These are phyloP conservation scores for Oxygymnocypris stewartii DNA, from an alignment of 2,113 vertebrate species.

Conservation along the genomic window DNA sequence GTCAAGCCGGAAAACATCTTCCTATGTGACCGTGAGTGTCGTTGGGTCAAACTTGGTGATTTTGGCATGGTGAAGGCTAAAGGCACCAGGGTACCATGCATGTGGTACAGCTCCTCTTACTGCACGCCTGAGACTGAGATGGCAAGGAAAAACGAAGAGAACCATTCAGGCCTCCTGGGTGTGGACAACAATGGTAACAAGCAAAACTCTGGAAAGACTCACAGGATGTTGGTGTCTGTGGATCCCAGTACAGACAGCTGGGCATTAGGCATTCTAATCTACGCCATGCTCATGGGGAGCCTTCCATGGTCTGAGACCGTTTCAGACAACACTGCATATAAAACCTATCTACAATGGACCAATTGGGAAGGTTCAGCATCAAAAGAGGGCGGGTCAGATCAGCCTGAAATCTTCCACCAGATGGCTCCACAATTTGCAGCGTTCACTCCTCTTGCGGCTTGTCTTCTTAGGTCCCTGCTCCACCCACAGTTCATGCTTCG, in stretches of 20 bases:
- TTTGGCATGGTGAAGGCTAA: conserved; percentile 83
- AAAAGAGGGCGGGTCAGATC: conserved; percentile 51
- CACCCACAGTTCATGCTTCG: conserved; percentile 71
- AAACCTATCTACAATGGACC: conserved; percentile 78
- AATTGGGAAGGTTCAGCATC: conserved; percentile 40
- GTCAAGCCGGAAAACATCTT: conserved; percentile 89
- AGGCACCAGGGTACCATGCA: conserved; percentile 74
- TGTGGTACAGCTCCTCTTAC: conserved; percentile 79
- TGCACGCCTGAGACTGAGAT: conserved; percentile 79
- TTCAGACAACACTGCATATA: conserved; percentile 73
- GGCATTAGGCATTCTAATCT: conserved; percentile 84
- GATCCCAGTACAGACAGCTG: conserved; percentile 82
- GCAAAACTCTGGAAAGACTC: conserved; percentile 41
- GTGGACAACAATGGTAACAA: conserved; percentile 36
- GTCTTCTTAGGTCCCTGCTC: conserved; percentile 78
- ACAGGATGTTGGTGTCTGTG: conserved; percentile 66
- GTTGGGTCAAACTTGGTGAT: conserved; percentile 84
- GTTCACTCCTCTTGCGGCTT: conserved; percentile 71
- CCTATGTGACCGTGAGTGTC: conserved; percentile 81
- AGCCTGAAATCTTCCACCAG: background rate
- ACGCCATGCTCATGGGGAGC: conserved; percentile 78
- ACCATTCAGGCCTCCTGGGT: background rate
- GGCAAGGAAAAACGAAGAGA: conserved; percentile 57
- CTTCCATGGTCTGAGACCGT: conserved; percentile 81
- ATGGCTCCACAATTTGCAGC: conserved; percentile 69